A percentile compares a stretch with the other conserved stretches of the same genome.
Evolutionary conservation across 2,888 invertebrate genomes (phyloP).

Genomic region (Meta bourneti): DNA sequence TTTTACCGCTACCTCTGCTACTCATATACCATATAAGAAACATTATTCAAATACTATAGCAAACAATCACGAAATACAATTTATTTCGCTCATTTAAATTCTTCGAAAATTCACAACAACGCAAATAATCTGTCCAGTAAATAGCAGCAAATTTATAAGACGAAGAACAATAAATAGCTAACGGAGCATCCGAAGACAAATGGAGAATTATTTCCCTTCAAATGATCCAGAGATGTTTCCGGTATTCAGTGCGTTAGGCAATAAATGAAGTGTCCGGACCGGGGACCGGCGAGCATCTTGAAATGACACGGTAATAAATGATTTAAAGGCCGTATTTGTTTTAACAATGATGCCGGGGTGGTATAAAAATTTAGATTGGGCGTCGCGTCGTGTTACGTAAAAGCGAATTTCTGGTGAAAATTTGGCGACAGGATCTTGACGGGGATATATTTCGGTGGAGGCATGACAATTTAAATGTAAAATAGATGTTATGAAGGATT

Average conservation of each 20-base stretch:
- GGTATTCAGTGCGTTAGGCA: slow-evolving; percentile 28
- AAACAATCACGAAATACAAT: too few species aligned
- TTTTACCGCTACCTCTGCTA: too few species aligned
- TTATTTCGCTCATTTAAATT: too few species aligned
- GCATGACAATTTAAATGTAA: too few species aligned
- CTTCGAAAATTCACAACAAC: too few species aligned
- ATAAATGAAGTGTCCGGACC: slow-evolving; percentile 49
- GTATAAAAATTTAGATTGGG: background rate
- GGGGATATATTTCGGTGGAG: too few species aligned
- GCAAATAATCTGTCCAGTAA: background rate
- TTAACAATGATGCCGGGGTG: slow-evolving; percentile 2
- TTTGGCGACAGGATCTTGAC: too few species aligned
- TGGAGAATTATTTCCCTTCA: background rate
- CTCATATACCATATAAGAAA: too few species aligned
- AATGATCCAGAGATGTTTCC: slow-evolving; percentile 32
- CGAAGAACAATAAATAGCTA: background rate
- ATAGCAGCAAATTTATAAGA: background rate
- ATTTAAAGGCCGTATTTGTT: slow-evolving; percentile 31
- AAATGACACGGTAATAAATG: slow-evolving; percentile 28
- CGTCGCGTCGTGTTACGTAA: background rate
- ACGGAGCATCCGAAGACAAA: slow-evolving; percentile 17
- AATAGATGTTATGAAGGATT: too few species aligned
- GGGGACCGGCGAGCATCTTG: slow-evolving; percentile 8
- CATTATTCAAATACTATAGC: too few species aligned
- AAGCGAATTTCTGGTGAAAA: background rate